Evolutionary conservation across 2,797 vertebrate species (phyloP).

Genomic region (Cygnus olor): DNA sequence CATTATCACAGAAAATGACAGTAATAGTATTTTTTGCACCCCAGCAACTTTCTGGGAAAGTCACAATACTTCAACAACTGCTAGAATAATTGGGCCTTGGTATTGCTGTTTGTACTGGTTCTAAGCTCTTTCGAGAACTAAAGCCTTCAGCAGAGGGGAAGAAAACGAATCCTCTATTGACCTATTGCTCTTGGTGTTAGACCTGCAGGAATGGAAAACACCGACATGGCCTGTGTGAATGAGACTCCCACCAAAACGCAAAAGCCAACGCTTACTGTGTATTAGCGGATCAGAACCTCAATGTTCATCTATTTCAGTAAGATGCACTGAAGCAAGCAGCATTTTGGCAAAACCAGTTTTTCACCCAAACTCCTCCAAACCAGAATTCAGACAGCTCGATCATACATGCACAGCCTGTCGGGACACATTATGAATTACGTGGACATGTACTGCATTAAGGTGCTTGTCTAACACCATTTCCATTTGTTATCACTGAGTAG

Average conservation of each 20-base stretch:
- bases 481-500: neutral
- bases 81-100: neutral
- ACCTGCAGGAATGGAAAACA: neutral
- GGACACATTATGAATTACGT: neutral
- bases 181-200: neutral
- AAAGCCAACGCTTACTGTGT: neutral
- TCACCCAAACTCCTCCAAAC: neutral
- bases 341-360: neutral
- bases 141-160: neutral
- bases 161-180: accelerated
- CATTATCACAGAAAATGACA: neutral
- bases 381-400: neutral
- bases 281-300: neutral
- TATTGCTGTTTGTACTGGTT: neutral
- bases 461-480: neutral
- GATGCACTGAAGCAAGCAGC: neutral
- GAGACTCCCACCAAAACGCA: neutral
- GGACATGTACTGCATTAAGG: neutral
- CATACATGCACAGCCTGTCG: no score
- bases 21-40: neutral
- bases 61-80: neutral
- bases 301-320: neutral
- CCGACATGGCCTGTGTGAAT: neutral
- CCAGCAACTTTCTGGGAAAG: neutral
- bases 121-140: neutral